Percentiles rank a stretch among this genome's conserved stretches.
phyloP scores from a whole-genome alignment of 2,113 vertebrate species.

The Hystrix brachyura region DNA sequence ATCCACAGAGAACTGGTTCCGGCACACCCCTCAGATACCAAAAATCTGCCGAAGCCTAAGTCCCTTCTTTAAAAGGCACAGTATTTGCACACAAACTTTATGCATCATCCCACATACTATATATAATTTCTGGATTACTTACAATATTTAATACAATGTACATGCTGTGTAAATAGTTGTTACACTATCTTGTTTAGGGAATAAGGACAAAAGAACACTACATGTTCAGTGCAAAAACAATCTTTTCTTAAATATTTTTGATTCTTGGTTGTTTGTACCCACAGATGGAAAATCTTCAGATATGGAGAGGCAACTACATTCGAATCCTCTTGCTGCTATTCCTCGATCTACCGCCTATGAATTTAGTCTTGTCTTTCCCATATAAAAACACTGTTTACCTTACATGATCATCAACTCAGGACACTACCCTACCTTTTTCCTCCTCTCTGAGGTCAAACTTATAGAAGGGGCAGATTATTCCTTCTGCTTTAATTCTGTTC shows the following conservation, averaged over 20 bases:
- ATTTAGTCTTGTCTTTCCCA: neutral
- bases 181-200: neutral
- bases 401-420: neutral
- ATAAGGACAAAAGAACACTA: neutral
- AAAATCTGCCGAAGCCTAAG: neutral
- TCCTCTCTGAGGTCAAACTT: neutral
- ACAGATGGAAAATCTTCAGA: neutral
- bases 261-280: neutral
- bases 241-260: neutral
- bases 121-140: neutral
- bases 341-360: neutral
- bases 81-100: neutral
- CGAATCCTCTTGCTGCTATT: neutral
- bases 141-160: neutral
- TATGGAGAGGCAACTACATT: neutral
- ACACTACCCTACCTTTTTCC: neutral
- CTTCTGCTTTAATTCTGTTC: neutral
- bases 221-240: neutral
- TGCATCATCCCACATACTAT: neutral
- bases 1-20: neutral
- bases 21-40: neutral
- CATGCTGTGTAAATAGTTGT: neutral
- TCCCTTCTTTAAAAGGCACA: neutral
- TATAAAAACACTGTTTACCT: neutral
- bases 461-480: neutral